Evolutionary conservation across 2,888 invertebrate genomes (phyloP).

Genomic region (Tipula unca): DNA sequence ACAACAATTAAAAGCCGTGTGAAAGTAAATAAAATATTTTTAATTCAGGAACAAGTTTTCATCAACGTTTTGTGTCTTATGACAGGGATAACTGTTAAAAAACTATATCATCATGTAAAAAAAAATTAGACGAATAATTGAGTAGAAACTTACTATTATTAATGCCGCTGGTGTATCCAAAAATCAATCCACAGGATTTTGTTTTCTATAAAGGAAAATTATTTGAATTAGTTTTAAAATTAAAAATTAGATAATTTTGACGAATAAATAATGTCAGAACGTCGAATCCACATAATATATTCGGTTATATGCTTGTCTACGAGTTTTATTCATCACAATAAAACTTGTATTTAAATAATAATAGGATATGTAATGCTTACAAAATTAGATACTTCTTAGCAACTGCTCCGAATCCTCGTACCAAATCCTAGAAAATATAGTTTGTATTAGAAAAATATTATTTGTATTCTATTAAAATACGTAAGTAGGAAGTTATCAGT

Average conservation of each 20-base stretch:
- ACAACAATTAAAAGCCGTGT: neutral
- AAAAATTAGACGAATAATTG: neutral
- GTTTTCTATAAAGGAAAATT: neutral
- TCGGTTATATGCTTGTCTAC: constrained; percentile 19
- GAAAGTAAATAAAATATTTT: neutral
- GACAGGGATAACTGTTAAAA: constrained; percentile 17
- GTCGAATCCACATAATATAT: neutral
- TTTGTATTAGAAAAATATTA: neutral
- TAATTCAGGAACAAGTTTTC: neutral
- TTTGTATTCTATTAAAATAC: neutral
- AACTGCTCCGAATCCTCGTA: no score
- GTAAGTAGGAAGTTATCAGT: neutral
- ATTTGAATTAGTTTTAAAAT: neutral
- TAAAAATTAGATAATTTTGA: neutral
- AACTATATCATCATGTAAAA: neutral
- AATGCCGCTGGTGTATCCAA: neutral
- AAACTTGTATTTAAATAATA: neutral
- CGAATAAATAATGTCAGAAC: neutral
- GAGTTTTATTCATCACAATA: neutral
- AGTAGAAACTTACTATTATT: neutral
- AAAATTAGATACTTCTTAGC: no score
- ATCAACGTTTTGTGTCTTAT: constrained; percentile 15
- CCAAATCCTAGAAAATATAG: neutral
- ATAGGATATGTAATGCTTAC: no score
- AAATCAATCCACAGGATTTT: neutral